Percentiles rank a stretch among this genome's conserved stretches.
phyloP scores from a whole-genome alignment of 2,113 vertebrate species.

The Thamnophis sirtalis region DNA sequence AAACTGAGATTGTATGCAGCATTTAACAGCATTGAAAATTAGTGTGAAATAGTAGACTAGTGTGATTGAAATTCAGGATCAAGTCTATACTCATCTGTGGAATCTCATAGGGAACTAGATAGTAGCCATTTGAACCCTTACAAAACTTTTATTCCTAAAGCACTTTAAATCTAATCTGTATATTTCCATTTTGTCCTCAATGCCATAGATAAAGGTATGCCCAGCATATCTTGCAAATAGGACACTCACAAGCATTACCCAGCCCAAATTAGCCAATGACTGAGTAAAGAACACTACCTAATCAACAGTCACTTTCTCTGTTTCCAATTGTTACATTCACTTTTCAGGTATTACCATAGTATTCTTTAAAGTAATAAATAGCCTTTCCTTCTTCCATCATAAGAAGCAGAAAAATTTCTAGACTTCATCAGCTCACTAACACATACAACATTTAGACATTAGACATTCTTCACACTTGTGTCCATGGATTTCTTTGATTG shows the following conservation, averaged over 20 bases:
- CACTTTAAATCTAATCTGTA: background rate
- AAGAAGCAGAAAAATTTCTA: background rate
- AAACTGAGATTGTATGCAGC: background rate
- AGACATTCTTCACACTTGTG: background rate
- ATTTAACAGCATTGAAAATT: background rate
- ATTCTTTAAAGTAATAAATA: background rate
- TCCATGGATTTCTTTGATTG: background rate
- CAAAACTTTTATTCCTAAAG: background rate
- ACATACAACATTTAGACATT: background rate
- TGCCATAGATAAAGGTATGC: background rate
- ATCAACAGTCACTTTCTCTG: background rate
- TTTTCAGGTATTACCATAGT: background rate
- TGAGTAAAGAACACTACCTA: background rate
- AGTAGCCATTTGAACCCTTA: background rate
- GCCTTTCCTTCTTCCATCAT: background rate
- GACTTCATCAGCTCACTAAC: background rate
- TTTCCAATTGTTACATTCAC: background rate
- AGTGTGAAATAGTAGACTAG: background rate
- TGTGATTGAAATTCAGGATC: background rate
- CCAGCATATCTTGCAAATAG: background rate
- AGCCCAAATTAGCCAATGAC: background rate
- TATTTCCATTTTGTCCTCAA: background rate
- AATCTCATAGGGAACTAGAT: background rate
- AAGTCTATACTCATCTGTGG: background rate
- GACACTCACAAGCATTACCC: background rate